phyloP scores from a whole-genome alignment of 2,888 invertebrate species.

The Anticlea derivata region DNA sequence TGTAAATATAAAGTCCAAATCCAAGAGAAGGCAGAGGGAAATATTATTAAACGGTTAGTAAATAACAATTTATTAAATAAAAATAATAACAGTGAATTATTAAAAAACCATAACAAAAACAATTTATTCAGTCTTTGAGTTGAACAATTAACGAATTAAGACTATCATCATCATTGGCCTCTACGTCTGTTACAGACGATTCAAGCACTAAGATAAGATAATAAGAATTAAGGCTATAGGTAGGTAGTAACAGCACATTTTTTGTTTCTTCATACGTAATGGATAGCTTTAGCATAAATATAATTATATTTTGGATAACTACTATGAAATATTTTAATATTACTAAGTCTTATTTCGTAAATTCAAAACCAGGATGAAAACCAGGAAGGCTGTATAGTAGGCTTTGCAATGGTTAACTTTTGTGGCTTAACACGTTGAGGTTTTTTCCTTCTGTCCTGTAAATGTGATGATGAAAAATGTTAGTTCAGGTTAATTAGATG shows the following conservation, averaged over 20 bases:
- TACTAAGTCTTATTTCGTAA: slow-evolving; percentile 33
- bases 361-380: slow-evolving; percentile 44
- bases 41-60: slow-evolving; percentile 37
- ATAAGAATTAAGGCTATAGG: too few species aligned
- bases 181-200: too few species aligned
- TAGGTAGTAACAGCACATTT: too few species aligned
- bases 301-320: neutral
- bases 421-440: slow-evolving; percentile 42
- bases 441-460: slow-evolving; percentile 63
- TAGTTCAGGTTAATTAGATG: slow-evolving; percentile 15
- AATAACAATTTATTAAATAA: slow-evolving; percentile 36
- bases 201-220: too few species aligned
- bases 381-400: slow-evolving; percentile 38
- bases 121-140: slow-evolving; percentile 17
- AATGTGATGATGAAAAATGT: slow-evolving; percentile 36
- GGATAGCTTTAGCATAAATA: too few species aligned
- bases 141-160: slow-evolving; percentile 17
- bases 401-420: slow-evolving; percentile 48
- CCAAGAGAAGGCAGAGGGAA: slow-evolving; percentile 61
- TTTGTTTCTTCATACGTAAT: too few species aligned
- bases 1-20: slow-evolving; percentile 66
- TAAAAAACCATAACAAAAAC: slow-evolving; percentile 26
- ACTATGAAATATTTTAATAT: neutral
- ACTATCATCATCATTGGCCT: slow-evolving; percentile 4
- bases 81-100: slow-evolving; percentile 35